phyloP scores from a whole-genome alignment of 2,797 vertebrate species.

The Propithecus deckenii region DNA sequence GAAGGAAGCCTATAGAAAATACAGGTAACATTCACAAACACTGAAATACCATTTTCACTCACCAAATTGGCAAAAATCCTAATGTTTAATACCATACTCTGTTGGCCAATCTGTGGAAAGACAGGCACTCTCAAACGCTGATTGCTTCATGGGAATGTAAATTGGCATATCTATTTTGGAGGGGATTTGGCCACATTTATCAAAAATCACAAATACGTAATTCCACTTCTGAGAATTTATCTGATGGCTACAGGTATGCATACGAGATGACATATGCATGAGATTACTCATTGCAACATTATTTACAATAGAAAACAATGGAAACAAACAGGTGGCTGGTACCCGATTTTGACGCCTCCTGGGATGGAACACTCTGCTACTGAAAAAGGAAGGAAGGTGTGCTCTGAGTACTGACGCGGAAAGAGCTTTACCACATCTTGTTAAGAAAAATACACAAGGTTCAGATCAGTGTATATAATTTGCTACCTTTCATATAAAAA shows the following conservation, averaged over 20 bases:
- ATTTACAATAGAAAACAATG: not conserved
- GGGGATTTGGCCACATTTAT: not conserved
- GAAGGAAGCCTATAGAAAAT: not conserved
- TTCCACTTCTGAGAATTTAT: not conserved
- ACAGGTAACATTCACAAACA: not conserved
- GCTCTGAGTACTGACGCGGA: not conserved
- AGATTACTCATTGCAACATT: not conserved
- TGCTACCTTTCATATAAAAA: not conserved
- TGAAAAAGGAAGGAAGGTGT: not conserved
- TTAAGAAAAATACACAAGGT: not conserved
- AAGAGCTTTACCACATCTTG: not conserved
- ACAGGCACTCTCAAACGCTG: not conserved
- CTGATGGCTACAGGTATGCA: accelerated
- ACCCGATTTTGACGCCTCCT: not conserved
- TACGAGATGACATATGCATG: accelerated
- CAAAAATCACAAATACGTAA: not conserved
- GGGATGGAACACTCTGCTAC: accelerated
- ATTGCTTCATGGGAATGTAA: not conserved
- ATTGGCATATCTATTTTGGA: not conserved
- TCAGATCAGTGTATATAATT: not conserved
- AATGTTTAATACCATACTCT: not conserved
- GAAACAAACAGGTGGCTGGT: not conserved
- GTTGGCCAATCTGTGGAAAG: not conserved
- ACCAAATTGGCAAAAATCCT: not conserved
- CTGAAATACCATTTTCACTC: not conserved